phyloP scores from a whole-genome alignment of 2,888 invertebrate genomes.

The Coenonympha arcania region DNA sequence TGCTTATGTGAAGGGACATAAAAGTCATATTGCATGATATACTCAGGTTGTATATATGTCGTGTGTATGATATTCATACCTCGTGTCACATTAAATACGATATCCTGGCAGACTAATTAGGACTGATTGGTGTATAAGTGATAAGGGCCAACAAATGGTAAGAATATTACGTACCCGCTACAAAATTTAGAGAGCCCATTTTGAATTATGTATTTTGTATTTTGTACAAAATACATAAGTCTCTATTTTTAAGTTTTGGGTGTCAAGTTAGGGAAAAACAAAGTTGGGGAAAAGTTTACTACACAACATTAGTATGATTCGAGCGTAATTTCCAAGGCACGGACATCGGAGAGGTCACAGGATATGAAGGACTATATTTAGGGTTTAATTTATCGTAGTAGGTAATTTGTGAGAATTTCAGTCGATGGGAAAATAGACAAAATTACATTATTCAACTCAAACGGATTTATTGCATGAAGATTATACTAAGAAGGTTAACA shows the following conservation, averaged over 20 bases:
- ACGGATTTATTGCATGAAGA: no score
- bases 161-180: slow-evolving; percentile 10
- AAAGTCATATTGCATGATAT: slow-evolving; percentile 2
- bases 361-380: background rate
- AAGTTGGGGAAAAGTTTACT: background rate
- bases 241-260: background rate
- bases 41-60: slow-evolving; percentile 11
- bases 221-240: no score
- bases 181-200: no score
- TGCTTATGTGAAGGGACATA: slow-evolving; percentile 13
- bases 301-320: background rate
- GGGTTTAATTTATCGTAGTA: background rate
- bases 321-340: background rate
- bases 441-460: background rate
- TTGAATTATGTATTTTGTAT: no score
- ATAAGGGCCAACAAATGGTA: slow-evolving; percentile 15
- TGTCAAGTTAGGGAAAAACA: background rate
- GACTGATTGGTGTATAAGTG: slow-evolving; percentile 32
- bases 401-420: no score
- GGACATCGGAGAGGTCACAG: background rate
- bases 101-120: slow-evolving; percentile 58
- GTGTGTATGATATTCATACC: slow-evolving; percentile 45
- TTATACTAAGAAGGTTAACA: background rate
- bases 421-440: no score
- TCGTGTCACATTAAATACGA: slow-evolving; percentile 47